phyloP scores from a whole-genome alignment of 2,797 vertebrate genomes.

The Hydrophis major region DNA sequence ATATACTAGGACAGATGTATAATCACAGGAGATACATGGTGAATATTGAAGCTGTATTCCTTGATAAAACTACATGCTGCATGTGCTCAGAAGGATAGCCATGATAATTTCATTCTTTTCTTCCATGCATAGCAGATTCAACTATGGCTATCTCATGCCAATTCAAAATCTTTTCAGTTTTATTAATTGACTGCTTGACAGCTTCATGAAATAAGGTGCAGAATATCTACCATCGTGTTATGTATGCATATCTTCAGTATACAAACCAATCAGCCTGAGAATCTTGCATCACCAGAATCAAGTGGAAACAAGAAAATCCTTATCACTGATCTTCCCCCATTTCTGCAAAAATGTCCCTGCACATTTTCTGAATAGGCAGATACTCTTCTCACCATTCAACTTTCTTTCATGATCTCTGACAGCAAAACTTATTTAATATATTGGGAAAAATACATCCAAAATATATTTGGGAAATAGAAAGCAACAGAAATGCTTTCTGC shows the following conservation, averaged over 20 bases:
- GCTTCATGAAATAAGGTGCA: neutral
- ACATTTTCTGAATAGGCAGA: neutral
- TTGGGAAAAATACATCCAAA: neutral
- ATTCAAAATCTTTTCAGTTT: neutral
- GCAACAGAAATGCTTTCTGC: neutral
- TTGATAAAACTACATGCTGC: neutral
- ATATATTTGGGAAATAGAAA: neutral
- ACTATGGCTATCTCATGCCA: neutral
- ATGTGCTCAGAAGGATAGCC: neutral
- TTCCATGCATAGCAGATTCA: neutral
- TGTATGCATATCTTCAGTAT: neutral
- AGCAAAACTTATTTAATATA: neutral
- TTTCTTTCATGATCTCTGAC: neutral
- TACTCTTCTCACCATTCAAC: neutral
- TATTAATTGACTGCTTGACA: neutral
- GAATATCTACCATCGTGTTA: neutral
- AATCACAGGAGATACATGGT: neutral
- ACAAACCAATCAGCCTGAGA: neutral
- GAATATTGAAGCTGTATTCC: neutral
- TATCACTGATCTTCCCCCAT: neutral
- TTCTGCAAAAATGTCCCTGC: neutral
- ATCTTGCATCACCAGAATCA: neutral
- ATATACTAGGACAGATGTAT: neutral
- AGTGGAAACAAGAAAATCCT: neutral
- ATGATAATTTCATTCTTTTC: neutral